Base-by-base conservation (phyloP, 2,113 vertebrate genomes). In the Odobenus rosmarus region DNA sequence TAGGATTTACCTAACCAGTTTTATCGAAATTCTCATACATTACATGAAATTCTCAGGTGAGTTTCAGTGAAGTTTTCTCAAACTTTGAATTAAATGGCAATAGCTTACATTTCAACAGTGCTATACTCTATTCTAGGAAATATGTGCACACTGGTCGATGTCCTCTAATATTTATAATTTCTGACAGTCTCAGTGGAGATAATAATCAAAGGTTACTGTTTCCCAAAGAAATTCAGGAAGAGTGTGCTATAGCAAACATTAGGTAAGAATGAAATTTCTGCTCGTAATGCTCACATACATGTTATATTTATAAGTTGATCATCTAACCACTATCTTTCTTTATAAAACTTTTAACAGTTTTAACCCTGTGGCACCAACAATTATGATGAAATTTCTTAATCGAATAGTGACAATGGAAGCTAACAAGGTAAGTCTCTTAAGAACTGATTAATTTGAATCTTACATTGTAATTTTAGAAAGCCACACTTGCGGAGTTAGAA, bases 1-100 rank as follows among this genome's bases (percentile, higher is more conserved):
- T 96, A 99, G 99, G 99, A 99, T 96, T 98, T 99, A 86, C 99
- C 99, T 69, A 99, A 99, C 98, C 99, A 99, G 71, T 99, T 99
- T 99, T 99, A 99, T 98, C 98, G 99, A 96, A 99, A 99, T 90
- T 99, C 99, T 61, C 96, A 97, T 77, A 98, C 98, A 93, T 98
- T 99, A 79, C 99, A 99, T 96, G 99, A 99, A 82, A 97, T 99
- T 95, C 98, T 99, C 94, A 99, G 99, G 99, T 99, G 87, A 99
- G 99, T 97, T 90, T 89, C 39, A 96, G 36, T 23, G 12, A 71
- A 53, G 0, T 79, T 96, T 92, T 81, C 76, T 96, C 31, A 71
- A 1, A 39, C 26, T 51, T n/a, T 28, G 64, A 51, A 64, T 49
- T 51, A 84, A 86, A 69, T 82, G 42, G 0, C 33, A 95, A 11